A percentile compares a stretch with the other conserved stretches of the same genome.
Evolutionary conservation across 2,888 invertebrate species (phyloP).

Genomic region (Hypomecis atomaria): DNA sequence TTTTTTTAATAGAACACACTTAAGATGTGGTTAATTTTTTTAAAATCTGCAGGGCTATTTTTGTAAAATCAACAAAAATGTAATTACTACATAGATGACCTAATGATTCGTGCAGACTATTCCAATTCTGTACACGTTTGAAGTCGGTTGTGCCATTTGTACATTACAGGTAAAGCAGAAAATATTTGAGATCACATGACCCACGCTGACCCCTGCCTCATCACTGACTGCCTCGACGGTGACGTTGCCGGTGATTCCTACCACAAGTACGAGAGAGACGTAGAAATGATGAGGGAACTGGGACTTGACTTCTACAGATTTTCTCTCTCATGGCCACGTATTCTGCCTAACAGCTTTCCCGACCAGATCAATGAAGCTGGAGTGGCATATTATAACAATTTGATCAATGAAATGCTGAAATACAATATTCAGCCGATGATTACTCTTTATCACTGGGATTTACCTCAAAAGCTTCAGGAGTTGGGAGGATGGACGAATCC

Average conservation of each 20-base stretch:
- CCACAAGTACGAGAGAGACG: constrained; percentile 80
- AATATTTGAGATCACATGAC: constrained; percentile 85
- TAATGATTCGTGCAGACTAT: no score
- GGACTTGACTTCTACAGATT: constrained; percentile 75
- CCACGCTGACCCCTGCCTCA: constrained; percentile 67
- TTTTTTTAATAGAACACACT: no score
- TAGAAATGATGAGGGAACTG: constrained; percentile 62
- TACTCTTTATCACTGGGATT: constrained; percentile 76
- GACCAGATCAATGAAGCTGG: constrained; percentile 74
- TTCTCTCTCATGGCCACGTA: constrained; percentile 84
- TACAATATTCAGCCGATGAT: constrained; percentile 84
- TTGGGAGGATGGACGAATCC: constrained; percentile 76
- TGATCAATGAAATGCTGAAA: constrained; percentile 53
- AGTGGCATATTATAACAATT: constrained; percentile 47
- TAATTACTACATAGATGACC: no score
- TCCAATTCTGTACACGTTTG: no score
- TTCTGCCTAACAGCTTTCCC: constrained; percentile 81
- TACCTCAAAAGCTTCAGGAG: constrained; percentile 71
- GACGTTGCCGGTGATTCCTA: constrained; percentile 84
- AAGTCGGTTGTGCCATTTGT: no score
- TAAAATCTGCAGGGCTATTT: no score
- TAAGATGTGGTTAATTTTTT: no score
- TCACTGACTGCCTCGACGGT: constrained; percentile 78
- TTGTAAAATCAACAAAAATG: no score
- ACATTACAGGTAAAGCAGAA: constrained; percentile 69